Evolutionary conservation across 2,888 invertebrate species (phyloP).

Genomic region (Drosophila borborema): DNA sequence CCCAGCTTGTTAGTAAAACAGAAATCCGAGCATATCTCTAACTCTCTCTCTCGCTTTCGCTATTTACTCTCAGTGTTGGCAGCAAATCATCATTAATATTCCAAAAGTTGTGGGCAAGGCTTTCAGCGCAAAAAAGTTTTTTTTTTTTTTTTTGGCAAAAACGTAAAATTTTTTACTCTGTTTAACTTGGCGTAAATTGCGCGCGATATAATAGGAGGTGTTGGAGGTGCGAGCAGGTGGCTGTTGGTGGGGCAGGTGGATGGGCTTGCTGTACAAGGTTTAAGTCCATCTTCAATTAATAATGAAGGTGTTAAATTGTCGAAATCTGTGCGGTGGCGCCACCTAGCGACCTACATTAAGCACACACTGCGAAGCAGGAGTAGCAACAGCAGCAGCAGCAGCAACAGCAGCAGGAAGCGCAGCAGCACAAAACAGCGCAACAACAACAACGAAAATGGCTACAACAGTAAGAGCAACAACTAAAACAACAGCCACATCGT

Average conservation of each 20-base stretch:
- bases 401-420: conserved; percentile 18
- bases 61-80: conserved; percentile 23
- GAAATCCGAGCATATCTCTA: conserved; percentile 20
- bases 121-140: conserved; percentile 51
- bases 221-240: conserved; percentile 2
- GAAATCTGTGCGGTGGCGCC: conserved; percentile 73
- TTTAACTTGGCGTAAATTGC: conserved; percentile 65
- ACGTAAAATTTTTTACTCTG: conserved; percentile 52
- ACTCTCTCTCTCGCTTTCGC: conserved; percentile 20
- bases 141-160: conserved; percentile 47
- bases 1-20: conserved; percentile 8
- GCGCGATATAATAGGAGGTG: conserved; percentile 58
- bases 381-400: conserved; percentile 26
- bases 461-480: conserved; percentile 18
- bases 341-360: conserved; percentile 65
- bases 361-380: conserved; percentile 12
- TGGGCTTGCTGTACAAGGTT: conserved; percentile 32
- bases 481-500: conserved; percentile 42
- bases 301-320: conserved; percentile 81
- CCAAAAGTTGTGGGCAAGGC: conserved; percentile 75
- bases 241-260: background rate
- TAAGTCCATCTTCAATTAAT: conserved; percentile 80
- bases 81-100: conserved; percentile 75
- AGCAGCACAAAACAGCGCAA: conserved; percentile 26
- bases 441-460: conserved; percentile 12